Conservation (phyloP, 1,140 invertebrate species). For the Temnothorax longispinosus region DNA sequence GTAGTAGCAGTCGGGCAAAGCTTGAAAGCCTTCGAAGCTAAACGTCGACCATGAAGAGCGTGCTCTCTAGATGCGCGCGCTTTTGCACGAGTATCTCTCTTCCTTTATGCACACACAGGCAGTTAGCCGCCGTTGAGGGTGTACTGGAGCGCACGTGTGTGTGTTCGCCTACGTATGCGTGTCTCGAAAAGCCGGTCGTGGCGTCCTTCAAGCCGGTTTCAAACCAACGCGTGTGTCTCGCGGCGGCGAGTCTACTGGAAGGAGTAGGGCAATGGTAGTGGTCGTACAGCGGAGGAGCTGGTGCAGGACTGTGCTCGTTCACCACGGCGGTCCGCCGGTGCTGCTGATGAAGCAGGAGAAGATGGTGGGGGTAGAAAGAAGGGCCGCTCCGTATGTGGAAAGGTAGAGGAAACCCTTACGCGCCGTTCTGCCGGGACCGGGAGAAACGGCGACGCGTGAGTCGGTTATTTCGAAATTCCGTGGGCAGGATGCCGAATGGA, state of each 20-base stretch:
- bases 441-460: conserved; percentile 35
- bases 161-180: conserved; percentile 50
- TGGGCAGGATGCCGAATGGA: not conserved
- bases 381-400: conserved; percentile 52
- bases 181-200: conserved; percentile 69
- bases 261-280: conserved; percentile 48
- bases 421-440: conserved; percentile 36
- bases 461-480: conserved; percentile 29
- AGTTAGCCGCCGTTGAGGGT: conserved; percentile 49
- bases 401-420: conserved; percentile 55
- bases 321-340: conserved; percentile 20
- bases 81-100: conserved; percentile 49
- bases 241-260: conserved; percentile 63
- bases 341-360: conserved; percentile 27
- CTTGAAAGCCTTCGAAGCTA: conserved; percentile 75
- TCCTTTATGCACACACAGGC: conserved; percentile 48
- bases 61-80: conserved; percentile 64
- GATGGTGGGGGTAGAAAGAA: conserved; percentile 27
- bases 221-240: conserved; percentile 70
- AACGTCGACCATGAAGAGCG: conserved; percentile 65
- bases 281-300: conserved; percentile 27
- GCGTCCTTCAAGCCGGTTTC: conserved; percentile 71
- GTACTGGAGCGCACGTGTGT: conserved; percentile 17
- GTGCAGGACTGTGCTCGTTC: conserved; percentile 13
- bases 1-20: conserved; percentile 67